Conservation (phyloP, 2,888 invertebrate species). For the Synergus umbraculus region DNA sequence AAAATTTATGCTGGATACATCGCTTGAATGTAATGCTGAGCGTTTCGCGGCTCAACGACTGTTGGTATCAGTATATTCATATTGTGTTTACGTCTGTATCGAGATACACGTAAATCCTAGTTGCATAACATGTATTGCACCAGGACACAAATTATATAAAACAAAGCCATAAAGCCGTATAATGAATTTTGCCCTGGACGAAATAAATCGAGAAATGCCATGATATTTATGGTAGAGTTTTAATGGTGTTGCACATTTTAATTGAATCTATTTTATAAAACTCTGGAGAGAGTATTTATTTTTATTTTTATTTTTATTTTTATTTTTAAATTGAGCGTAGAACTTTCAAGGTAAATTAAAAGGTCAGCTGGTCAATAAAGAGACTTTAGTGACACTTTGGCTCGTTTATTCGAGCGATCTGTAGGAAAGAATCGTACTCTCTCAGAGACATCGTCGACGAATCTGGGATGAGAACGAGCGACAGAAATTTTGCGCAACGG, state of each 20-base stretch:
- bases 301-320: no score
- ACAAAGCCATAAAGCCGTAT: not conserved
- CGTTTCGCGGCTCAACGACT: conserved; percentile 15
- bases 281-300: no score
- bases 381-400: no score
- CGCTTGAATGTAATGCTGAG: conserved; percentile 53
- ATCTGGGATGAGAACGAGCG: not conserved
- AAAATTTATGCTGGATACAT: conserved; percentile 61
- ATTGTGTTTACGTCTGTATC: not conserved
- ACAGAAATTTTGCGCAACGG: conserved; percentile 7
- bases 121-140: not conserved
- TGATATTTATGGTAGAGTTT: not conserved
- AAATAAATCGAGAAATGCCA: not conserved
- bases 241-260: no score
- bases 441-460: not conserved
- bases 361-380: no score
- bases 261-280: no score
- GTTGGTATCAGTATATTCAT: not conserved
- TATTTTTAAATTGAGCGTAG: no score
- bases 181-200: not conserved
- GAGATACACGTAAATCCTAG: not conserved
- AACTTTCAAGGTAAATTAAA: no score
- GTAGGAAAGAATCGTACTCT: not conserved
- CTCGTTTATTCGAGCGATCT: not conserved
- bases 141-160: not conserved